Evolutionary conservation across 2,888 invertebrate genomes (phyloP).

Genomic region (Philaethria dido): DNA sequence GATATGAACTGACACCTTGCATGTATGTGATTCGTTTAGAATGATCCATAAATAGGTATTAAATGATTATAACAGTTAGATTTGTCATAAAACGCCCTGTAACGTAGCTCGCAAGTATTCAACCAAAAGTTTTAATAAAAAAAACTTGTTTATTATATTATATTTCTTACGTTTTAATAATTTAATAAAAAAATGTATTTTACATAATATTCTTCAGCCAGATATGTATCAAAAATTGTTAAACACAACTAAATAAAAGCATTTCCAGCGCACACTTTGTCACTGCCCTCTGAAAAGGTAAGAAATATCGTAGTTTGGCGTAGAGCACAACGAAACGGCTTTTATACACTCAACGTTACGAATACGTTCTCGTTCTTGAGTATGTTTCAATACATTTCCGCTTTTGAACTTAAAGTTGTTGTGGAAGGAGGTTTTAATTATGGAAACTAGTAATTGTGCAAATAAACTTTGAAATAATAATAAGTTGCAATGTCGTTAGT

Average conservation of each 20-base stretch:
- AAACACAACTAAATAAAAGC: not conserved
- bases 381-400: conserved; percentile 35
- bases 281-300: conserved; percentile 19
- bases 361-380: conserved; percentile 32
- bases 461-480: not conserved
- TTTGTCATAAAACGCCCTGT: no score
- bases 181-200: no score
- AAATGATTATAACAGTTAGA: no score
- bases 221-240: not conserved
- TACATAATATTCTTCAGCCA: not conserved
- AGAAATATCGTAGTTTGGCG: conserved; percentile 23
- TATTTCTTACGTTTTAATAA: no score
- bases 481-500: no score
- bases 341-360: conserved; percentile 19
- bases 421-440: not conserved
- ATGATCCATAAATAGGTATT: no score
- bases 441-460: not conserved
- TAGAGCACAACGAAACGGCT: conserved; percentile 27
- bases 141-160: no score
- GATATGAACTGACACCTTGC: no score
- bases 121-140: no score
- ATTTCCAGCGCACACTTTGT: not conserved
- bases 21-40: no score
- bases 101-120: no score
- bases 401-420: not conserved